Evolutionary conservation across 2,888 invertebrate genomes (phyloP).

Genomic region (Lagria hirta): DNA sequence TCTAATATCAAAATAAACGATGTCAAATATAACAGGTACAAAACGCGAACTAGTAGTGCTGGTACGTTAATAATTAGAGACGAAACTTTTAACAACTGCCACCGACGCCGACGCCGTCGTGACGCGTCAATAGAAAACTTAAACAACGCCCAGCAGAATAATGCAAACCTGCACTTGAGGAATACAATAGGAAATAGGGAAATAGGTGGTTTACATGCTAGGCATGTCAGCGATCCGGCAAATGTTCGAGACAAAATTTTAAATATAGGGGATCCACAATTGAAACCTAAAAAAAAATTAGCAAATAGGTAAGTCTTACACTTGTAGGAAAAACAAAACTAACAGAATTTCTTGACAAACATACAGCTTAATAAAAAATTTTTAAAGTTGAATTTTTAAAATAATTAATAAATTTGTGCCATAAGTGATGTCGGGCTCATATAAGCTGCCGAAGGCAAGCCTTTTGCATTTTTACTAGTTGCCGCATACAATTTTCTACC

Average conservation of each 20-base stretch:
- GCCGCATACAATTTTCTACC: no score
- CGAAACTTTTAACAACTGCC: slow-evolving; percentile 50
- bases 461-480: no score
- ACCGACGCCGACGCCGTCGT: slow-evolving; percentile 43
- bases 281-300: no score
- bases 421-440: no score
- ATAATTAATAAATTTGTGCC: no score
- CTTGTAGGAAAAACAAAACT: neutral
- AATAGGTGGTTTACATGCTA: slow-evolving; percentile 11
- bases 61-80: slow-evolving; percentile 59
- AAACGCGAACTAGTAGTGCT: slow-evolving; percentile 57
- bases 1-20: slow-evolving; percentile 32
- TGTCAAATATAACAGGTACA: slow-evolving; percentile 47
- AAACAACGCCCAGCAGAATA: slow-evolving; percentile 23
- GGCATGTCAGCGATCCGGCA: slow-evolving; percentile 9
- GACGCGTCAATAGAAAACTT: slow-evolving; percentile 21
- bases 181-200: slow-evolving; percentile 16
- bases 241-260: no score
- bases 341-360: no score
- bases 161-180: no score
- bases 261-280: no score
- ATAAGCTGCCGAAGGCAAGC: no score
- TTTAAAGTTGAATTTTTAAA: no score
- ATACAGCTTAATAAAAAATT: no score
- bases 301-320: neutral